phyloP scores from a whole-genome alignment of 2,113 vertebrate species.

The Labeo catla region DNA sequence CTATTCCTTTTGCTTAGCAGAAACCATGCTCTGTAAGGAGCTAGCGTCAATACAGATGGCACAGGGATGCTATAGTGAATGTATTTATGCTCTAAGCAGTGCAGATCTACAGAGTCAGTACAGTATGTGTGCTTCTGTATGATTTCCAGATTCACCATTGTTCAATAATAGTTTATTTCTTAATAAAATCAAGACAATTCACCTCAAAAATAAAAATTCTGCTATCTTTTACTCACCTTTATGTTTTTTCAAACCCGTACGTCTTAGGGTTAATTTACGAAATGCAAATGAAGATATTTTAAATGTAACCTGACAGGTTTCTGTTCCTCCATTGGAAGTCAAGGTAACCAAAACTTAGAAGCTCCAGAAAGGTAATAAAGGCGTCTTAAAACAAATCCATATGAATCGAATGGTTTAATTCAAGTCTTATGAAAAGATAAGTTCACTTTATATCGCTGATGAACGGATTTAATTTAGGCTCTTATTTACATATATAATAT shows the following conservation, averaged over 20 bases:
- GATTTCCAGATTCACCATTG: neutral
- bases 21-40: constrained; percentile 49
- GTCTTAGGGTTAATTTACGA: neutral
- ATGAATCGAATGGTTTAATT: neutral
- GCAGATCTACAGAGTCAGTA: neutral
- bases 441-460: no score
- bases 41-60: constrained; percentile 33
- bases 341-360: neutral
- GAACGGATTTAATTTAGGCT: no score
- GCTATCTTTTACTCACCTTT: neutral
- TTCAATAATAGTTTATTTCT: neutral
- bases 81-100: neutral
- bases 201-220: neutral
- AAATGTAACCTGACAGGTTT: neutral
- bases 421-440: neutral
- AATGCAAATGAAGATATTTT: neutral
- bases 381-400: no score
- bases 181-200: neutral
- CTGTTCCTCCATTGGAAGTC: neutral
- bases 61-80: constrained; percentile 24
- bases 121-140: neutral
- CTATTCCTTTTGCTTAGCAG: constrained; percentile 47
- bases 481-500: no score
- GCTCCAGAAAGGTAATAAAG: neutral
- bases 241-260: neutral